Base-by-base conservation (phyloP, 1,140 invertebrate species). In the Caerostris darwini region DNA sequence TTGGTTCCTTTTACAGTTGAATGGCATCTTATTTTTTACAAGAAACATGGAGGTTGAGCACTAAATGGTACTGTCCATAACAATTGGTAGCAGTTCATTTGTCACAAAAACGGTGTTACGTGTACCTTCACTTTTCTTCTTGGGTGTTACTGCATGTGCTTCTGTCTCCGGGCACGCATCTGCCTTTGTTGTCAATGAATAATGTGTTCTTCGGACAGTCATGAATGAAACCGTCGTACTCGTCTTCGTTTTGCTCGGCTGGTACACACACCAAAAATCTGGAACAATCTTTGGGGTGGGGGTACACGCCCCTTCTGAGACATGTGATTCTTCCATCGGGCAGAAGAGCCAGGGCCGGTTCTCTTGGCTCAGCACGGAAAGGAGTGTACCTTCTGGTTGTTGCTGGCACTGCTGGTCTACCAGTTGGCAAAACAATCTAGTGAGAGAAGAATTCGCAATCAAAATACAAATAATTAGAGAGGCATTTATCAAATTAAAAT, bases 191-290 rank as follows among this genome's bases (percentile, higher is more conserved):
- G 4, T 95, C 94, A 53, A 90, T 71, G 71, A 95, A 95, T 10
- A 94, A 90, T 12, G 95, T 95, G 8, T 95, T 93, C 58, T 95
- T 94, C 34, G 95, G 95, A 94, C 95, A 95, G 77, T 95, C 94
- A 89, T 95, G 95, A 3, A 94, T 94, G 19, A 94, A 95, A 3
- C 95, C 93, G 7, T 94, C 91, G 6, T 95, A 92, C 8, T 91
- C 94, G n/a, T 94, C 88, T 5, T 92, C 92, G 19, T 19, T 57
- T 10, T 93, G 10, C 1, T 90, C 86, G 1, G 95, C 93, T 61
- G 95, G 95, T 5, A 95, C 95, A 58, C 95, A 95, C 14, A 95
- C 95, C 58, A 95, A 93, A 82, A 95, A 95, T 93, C 95, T 95
- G 54, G 95, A 94, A 87, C 95, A 95, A 67, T 95, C 95, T 17